Conservation (phyloP, 2,113 vertebrate genomes). For the Pelusios castaneus region DNA sequence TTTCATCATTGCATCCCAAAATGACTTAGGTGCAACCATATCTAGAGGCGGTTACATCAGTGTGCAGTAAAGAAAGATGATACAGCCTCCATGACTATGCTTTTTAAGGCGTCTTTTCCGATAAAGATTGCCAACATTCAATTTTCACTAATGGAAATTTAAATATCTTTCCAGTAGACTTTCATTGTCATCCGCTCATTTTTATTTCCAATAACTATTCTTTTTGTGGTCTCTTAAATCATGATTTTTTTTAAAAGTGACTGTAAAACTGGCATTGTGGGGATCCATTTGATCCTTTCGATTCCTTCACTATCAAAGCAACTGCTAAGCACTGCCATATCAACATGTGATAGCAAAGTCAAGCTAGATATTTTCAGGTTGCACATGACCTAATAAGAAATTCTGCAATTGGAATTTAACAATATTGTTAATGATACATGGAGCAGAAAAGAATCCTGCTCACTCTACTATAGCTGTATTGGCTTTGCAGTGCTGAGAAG, state of each 20-base stretch:
- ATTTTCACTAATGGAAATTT: background rate
- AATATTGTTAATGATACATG: background rate
- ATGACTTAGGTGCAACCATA: background rate
- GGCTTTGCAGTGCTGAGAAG: background rate
- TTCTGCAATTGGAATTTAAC: background rate
- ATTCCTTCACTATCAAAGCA: too few species aligned
- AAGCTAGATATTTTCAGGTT: background rate
- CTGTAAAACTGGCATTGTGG: too few species aligned
- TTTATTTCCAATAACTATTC: background rate
- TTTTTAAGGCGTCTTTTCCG: background rate
- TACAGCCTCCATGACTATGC: background rate
- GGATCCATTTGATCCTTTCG: too few species aligned
- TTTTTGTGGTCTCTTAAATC: background rate
- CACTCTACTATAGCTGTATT: background rate
- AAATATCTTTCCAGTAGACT: background rate
- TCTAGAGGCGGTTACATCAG: background rate
- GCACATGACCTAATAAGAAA: background rate
- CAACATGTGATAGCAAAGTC: background rate
- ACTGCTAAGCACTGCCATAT: too few species aligned
- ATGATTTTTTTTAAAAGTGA: too few species aligned
- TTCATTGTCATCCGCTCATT: background rate
- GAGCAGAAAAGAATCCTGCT: background rate
- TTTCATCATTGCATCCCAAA: background rate
- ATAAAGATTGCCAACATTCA: background rate
- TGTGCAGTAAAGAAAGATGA: background rate